Base-by-base conservation (phyloP, 2,888 invertebrate species). In the Cyclophora punctaria region DNA sequence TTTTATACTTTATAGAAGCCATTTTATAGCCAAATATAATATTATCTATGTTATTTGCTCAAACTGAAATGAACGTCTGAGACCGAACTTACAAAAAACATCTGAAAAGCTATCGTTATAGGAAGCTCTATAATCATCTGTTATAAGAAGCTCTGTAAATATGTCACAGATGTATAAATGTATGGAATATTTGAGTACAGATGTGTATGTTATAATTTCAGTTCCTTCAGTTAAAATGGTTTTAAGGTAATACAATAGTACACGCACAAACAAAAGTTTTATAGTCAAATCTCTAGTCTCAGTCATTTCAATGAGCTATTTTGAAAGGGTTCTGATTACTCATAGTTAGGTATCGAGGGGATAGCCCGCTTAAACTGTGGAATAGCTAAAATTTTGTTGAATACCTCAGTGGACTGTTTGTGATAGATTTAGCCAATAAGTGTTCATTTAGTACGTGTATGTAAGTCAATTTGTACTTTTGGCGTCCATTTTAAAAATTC, bases 371-470 rank as follows among this genome's bases (percentile, higher is more conserved):
- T 60, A 5, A 45, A 51, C 50, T 60, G 48, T 57, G 45, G 60
- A 58, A 56, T 64, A 64, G 66, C 66, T 67, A 64, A 69, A 71
- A 71, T 80, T 78, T 71, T 81, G 77, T 81, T 69, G 77, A 83
- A 80, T 83, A 87, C 86, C 86, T 87, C 87, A 84, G 80, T 80
- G 83, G 78, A 81, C 80, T 82, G 73, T 81, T 80, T 87, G 86
- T 87, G 85, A 86, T 87, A 86, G 83, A 78, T 82, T 80, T 87
- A 87, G 86, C 86, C 86, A 76, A 75, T 88, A 87, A 85, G 87
- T 88, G 87, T 88, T 87, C 87, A 86, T 78, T 75, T 80, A 82
- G 71, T 78, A 79, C 69, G 70, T 79, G 71, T 80, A 77, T 69
- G 61, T 82, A 82, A 79, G 85, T 86, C 80, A 85, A 83, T 83